Base-by-base conservation (phyloP, 2,888 invertebrate genomes). In the Merodon equestris region DNA sequence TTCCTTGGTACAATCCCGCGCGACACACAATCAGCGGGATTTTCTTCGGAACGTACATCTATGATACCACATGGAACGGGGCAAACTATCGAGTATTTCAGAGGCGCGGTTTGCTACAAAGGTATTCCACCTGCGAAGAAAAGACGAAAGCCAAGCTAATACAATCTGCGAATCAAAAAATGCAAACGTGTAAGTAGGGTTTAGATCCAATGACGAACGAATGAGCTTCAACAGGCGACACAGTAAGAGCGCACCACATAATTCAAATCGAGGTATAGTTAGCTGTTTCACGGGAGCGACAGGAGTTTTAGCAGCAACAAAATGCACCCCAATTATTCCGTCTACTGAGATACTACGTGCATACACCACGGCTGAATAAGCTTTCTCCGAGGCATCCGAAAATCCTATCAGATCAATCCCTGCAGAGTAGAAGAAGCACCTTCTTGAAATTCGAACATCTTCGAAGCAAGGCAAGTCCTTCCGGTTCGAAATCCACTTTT, bases 11-110 rank as follows among this genome's bases (percentile, higher is more conserved):
- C 27, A 1, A 79, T 34, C 9, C 84, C 83, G n/a, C 83, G 66
- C 1, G 83, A 83, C 9, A 81, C 76, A 7, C 76, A 45, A 61
- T 84, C 83, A 0, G 84, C 83, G 7, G 82, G 81, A 42, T 84
- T 84, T 10, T 75, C 45, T 0, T 38, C 45, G 1, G 82, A 74
- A n/a, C 60, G 42, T 0, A 84, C n/a, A n/a, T n/a, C n/a, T 72
- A 63, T 83, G 82, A 3, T 68, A 58, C 83, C 83, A 83, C 15
- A 18, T 12, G 0, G 45, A 54, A 9, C 40, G 18, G 0, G 73
- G 40, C 4, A 68, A 34, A 0, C 19, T 42, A 0, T 81, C 60
- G 1, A 81, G 18, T 17, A 83, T 82, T 42, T 79, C n/a, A 9
- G 81, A 48, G 5, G 83, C 82, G 3, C 83, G 71, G 40, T 82